These are phyloP conservation scores for Pluvianellus socialis DNA, from an alignment of 2,113 vertebrate species.

Conservation along the genomic window DNA sequence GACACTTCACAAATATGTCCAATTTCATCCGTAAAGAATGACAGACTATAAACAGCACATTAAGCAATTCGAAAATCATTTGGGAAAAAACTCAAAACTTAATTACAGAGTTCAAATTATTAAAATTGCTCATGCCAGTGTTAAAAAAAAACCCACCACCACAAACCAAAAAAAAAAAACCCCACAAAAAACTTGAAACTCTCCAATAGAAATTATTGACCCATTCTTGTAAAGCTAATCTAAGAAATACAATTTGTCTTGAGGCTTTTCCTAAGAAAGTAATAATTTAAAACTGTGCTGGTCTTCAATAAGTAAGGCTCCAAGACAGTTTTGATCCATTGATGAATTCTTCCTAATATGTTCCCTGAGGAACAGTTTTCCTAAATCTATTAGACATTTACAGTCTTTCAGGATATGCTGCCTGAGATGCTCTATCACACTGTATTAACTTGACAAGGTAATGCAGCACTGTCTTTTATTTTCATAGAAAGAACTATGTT, in stretches of 20 bases:
- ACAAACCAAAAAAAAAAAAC: not conserved
- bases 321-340: constrained; percentile 73
- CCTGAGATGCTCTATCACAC: constrained; percentile 74
- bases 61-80: constrained; percentile 48
- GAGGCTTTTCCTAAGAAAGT: constrained; percentile 56
- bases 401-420: constrained; percentile 70
- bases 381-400: constrained; percentile 78
- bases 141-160: not conserved
- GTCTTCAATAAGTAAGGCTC: constrained; percentile 57
- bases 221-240: constrained; percentile 34
- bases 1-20: constrained; percentile 36
- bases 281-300: constrained; percentile 55
- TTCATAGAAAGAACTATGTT: constrained; percentile 60
- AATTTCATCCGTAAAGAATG: constrained; percentile 49
- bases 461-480: constrained; percentile 65
- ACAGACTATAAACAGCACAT: constrained; percentile 30
- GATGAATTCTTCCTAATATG: constrained; percentile 63
- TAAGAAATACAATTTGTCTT: constrained; percentile 66
- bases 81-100: constrained; percentile 43
- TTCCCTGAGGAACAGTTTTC: constrained; percentile 74
- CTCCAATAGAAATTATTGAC: constrained; percentile 50
- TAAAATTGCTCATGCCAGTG: not conserved
- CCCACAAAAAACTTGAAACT: not conserved
- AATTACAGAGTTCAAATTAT: constrained; percentile 57
- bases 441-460: constrained; percentile 75